Evolutionary conservation across 2,113 vertebrate genomes (phyloP).

Genomic region (Carassius gibelio): DNA sequence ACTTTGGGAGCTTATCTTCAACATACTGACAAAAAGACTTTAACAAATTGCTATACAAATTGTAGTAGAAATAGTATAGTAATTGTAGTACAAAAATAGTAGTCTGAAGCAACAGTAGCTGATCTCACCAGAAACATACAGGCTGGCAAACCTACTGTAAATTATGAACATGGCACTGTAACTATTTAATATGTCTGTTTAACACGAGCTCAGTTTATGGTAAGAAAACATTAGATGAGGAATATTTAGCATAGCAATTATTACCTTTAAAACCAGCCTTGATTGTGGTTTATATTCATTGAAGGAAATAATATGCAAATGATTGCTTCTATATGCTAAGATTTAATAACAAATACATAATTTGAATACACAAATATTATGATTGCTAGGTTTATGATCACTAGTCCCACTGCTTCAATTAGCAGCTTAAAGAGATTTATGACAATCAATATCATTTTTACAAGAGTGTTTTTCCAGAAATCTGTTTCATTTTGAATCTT

Average conservation of each 20-base stretch:
- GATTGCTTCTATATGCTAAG: background rate
- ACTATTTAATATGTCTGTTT: conserved; percentile 1
- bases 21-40: background rate
- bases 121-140: background rate
- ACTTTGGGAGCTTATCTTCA: background rate
- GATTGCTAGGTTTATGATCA: background rate
- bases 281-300: background rate
- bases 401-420: background rate
- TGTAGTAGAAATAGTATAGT: no score
- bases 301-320: background rate
- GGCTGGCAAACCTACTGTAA: background rate
- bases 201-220: background rate
- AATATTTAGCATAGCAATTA: background rate
- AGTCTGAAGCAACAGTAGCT: background rate
- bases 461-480: background rate
- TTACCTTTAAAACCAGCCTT: background rate
- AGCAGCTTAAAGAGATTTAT: background rate
- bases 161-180: background rate
- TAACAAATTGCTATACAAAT: background rate
- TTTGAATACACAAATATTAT: background rate
- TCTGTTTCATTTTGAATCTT: background rate
- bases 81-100: no score
- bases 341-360: background rate
- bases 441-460: background rate
- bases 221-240: background rate